A percentile compares a stretch with the other conserved stretches of the same genome.
phyloP scores from a whole-genome alignment of 2,797 vertebrate genomes.

The Rhinogobio ventralis region DNA sequence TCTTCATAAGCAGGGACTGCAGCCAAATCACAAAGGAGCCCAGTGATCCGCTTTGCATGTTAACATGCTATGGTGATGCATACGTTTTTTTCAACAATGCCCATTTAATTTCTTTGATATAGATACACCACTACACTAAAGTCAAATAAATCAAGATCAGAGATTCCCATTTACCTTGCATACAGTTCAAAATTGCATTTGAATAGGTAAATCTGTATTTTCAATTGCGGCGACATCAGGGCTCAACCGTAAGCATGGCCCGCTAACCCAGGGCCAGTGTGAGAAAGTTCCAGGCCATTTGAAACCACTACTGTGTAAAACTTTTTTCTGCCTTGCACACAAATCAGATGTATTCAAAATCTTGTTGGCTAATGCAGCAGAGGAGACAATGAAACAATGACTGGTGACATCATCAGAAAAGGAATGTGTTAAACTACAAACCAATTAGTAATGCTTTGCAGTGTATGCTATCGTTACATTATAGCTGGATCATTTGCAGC shows the following conservation, averaged over 20 bases:
- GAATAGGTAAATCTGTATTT: neutral
- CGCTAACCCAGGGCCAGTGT: neutral
- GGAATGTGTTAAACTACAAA: neutral
- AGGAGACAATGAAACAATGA: neutral
- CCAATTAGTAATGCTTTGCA: neutral
- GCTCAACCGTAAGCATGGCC: neutral
- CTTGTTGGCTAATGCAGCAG: too few species aligned
- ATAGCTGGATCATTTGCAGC: neutral
- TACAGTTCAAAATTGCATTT: neutral
- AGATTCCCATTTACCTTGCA: neutral
- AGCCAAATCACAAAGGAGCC: neutral
- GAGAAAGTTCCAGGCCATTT: neutral
- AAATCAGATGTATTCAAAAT: neutral
- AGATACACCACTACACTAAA: neutral
- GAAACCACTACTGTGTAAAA: neutral
- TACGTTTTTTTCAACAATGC: neutral
- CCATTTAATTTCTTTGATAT: neutral
- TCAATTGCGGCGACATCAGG: too few species aligned
- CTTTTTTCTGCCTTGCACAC: neutral
- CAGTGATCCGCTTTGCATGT: neutral
- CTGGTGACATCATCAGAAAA: neutral
- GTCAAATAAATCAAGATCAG: neutral
- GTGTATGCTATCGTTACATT: neutral
- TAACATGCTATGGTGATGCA: neutral
- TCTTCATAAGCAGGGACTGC: neutral